phyloP scores from a whole-genome alignment of 37 sponge, comb jelly and placozoan species.

The Spongilla lacustris region DNA sequence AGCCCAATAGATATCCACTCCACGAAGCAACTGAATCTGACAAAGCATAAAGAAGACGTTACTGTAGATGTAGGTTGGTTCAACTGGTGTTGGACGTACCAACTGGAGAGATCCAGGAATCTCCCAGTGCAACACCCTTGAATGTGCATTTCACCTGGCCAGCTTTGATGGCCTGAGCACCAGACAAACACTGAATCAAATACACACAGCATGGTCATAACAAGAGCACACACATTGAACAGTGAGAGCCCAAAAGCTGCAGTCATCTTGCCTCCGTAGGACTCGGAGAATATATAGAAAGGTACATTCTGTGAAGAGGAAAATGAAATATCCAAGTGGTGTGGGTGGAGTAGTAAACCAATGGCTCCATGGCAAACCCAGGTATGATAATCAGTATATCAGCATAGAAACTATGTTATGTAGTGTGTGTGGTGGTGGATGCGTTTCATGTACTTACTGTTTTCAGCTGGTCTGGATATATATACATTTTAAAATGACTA shows the following conservation, averaged over 20 bases:
- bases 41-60: neutral
- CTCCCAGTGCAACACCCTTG: conserved; percentile 87
- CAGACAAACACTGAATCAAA: neutral
- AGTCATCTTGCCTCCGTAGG: conserved; percentile 90
- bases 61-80: neutral
- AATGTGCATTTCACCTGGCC: conserved; percentile 27
- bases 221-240: neutral
- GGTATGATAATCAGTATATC: too few species aligned
- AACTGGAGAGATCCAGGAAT: conserved; percentile 82
- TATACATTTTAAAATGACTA: too few species aligned
- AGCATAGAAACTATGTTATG: too few species aligned
- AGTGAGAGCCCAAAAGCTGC: conserved; percentile 74
- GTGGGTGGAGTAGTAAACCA: too few species aligned
- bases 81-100: conserved; percentile 35
- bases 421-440: too few species aligned
- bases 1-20: neutral
- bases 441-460: too few species aligned
- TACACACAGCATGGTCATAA: neutral
- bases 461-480: too few species aligned
- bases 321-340: neutral
- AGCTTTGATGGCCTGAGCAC: conserved; percentile 51
- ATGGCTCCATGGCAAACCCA: too few species aligned
- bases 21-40: neutral
- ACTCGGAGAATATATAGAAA: conserved; percentile 90
- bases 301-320: conserved; percentile 48